These are phyloP conservation scores for Chiloscyllium punctatum DNA, from an alignment of 2,797 vertebrate genomes.

Conservation along the genomic window DNA sequence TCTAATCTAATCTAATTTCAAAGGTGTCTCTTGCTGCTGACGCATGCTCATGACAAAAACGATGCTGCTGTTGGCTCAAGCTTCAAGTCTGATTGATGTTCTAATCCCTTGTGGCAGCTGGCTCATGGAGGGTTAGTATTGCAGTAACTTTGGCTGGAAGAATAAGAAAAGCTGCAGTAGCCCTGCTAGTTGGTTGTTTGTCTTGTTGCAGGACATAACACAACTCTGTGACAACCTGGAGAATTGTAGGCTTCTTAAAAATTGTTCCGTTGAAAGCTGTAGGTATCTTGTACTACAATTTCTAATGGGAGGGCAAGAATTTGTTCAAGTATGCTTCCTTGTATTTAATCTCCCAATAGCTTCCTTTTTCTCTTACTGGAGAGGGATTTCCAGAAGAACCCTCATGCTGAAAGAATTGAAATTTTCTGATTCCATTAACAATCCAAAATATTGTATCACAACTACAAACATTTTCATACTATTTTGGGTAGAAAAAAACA, in stretches of 20 bases:
- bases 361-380: background rate
- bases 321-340: background rate
- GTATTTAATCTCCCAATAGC: background rate
- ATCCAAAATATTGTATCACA: background rate
- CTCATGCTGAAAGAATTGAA: background rate
- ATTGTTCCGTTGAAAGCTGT: background rate
- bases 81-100: background rate
- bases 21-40: background rate
- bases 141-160: background rate
- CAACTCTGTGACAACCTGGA: background rate
- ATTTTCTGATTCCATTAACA: background rate
- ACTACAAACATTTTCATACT: background rate
- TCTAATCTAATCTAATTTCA: no score
- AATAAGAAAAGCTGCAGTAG: background rate
- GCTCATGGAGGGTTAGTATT: background rate
- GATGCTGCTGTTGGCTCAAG: background rate
- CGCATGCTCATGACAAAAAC: background rate
- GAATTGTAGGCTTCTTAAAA: background rate
- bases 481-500: background rate
- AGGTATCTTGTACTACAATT: background rate
- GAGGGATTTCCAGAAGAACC: background rate
- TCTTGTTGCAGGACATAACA: background rate
- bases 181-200: background rate
- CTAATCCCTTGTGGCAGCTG: background rate
- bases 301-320: background rate